Percentiles rank a stretch among this genome's conserved stretches.
These are phyloP conservation scores for Rhamnusium bicolor DNA, from an alignment of 2,888 invertebrate genomes.

Conservation along the genomic window DNA sequence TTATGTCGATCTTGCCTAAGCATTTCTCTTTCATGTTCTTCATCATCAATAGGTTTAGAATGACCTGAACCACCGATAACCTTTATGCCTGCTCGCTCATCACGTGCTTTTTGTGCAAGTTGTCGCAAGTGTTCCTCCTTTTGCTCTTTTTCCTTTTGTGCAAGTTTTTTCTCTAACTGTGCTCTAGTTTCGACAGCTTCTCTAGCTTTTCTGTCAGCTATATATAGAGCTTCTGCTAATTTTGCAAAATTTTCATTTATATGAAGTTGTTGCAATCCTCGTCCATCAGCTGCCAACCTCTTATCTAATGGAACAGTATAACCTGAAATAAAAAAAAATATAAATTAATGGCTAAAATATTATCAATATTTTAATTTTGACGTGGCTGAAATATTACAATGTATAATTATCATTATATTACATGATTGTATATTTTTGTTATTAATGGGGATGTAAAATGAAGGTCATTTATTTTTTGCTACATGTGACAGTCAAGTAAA, in stretches of 20 bases:
- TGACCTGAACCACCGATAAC: conserved; percentile 55
- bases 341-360: not conserved
- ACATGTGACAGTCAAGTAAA: too few species aligned
- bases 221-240: conserved; percentile 96
- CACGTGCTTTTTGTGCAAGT: conserved; percentile 95
- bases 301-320: conserved; percentile 99
- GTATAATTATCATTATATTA: too few species aligned
- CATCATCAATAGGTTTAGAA: conserved; percentile 72
- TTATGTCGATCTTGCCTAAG: conserved; percentile 91
- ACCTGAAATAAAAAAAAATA: conserved; percentile 65
- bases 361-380: too few species aligned
- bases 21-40: conserved; percentile 87
- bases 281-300: conserved; percentile 96
- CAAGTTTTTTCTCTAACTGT: conserved; percentile 95
- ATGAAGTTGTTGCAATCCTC: conserved; percentile 96
- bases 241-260: conserved; percentile 99
- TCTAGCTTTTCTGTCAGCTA: conserved; percentile 95
- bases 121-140: conserved; percentile 95
- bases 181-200: conserved; percentile 98
- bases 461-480: too few species aligned
- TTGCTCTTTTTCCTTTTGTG: conserved; percentile 98
- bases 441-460: too few species aligned
- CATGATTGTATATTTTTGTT: too few species aligned
- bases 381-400: too few species aligned
- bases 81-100: conserved; percentile 91